A percentile compares a stretch with the other conserved stretches of the same genome.
Conservation (phyloP, 2,888 invertebrate species). For the Nomada flava region DNA sequence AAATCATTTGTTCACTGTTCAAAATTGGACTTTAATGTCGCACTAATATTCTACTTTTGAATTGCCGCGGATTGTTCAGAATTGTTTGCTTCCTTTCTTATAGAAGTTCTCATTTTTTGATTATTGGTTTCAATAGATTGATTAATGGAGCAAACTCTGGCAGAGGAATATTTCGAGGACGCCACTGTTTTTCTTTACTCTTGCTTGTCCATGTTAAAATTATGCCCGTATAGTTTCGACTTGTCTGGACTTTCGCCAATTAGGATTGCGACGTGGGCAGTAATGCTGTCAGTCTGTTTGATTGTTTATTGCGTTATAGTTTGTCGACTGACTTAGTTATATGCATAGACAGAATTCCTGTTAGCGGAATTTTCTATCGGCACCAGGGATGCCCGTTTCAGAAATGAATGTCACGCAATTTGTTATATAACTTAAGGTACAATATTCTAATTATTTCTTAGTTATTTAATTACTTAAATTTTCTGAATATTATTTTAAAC, state of each 20-base stretch:
- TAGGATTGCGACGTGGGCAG: constrained; percentile 19
- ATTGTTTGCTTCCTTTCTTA: not conserved
- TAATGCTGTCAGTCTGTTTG: constrained; percentile 25
- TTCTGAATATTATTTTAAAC: no score
- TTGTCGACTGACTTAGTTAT: not conserved
- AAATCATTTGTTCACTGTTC: no score
- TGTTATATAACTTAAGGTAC: not conserved
- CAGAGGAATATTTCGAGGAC: not conserved
- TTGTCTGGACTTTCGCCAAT: constrained; percentile 36
- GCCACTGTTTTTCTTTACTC: constrained; percentile 15
- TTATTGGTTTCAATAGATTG: not conserved
- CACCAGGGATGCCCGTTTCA: not conserved
- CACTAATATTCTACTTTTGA: no score
- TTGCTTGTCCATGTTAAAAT: constrained; percentile 13
- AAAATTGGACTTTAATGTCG: no score
- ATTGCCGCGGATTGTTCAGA: not conserved
- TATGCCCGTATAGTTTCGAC: constrained; percentile 8
- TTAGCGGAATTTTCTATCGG: not conserved
- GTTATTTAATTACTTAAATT: no score
- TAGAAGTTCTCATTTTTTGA: not conserved
- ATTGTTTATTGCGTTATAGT: constrained; percentile 21
- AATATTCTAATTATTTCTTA: no score
- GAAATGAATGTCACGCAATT: not conserved
- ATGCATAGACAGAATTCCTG: not conserved
- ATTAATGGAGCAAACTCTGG: not conserved